phyloP scores from a whole-genome alignment of 2,888 invertebrate species.

The Limnephilus rhombicus region DNA sequence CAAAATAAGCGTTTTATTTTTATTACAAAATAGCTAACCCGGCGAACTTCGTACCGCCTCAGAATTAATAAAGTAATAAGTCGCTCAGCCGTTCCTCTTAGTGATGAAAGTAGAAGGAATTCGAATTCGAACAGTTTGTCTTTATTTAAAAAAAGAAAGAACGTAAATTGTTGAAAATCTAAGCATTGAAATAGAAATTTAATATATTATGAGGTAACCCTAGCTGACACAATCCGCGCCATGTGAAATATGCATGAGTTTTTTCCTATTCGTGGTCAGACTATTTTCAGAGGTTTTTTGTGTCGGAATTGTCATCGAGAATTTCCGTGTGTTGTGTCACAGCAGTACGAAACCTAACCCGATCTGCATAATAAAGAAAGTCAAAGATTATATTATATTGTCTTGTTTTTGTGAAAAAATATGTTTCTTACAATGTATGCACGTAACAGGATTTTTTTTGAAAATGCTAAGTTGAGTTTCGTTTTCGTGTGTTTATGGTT shows the following conservation, averaged over 20 bases:
- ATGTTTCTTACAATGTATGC: neutral
- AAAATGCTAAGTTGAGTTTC: neutral
- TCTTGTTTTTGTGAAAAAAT: neutral
- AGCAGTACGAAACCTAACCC: neutral
- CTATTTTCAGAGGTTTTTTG: neutral
- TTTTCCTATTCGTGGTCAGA: neutral
- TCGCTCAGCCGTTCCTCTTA: too few species aligned
- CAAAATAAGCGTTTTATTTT: too few species aligned
- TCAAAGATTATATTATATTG: neutral
- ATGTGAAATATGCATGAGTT: neutral
- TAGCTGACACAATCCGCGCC: neutral
- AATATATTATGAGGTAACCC: neutral
- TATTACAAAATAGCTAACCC: too few species aligned
- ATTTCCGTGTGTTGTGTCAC: slow-evolving; percentile 1
- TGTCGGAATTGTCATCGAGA: neutral
- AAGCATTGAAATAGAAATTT: neutral
- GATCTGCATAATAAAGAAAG: neutral
- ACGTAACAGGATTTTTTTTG: neutral
- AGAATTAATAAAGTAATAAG: too few species aligned
- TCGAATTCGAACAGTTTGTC: too few species aligned
- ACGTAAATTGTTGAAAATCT: too few species aligned
- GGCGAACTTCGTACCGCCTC: too few species aligned
- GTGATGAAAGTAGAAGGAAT: too few species aligned
- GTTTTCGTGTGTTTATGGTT: neutral
- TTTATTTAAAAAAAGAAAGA: too few species aligned